A percentile compares a stretch with the other conserved stretches of the same genome.
Conservation (phyloP, 2,113 vertebrate genomes). For the Lota lota region DNA sequence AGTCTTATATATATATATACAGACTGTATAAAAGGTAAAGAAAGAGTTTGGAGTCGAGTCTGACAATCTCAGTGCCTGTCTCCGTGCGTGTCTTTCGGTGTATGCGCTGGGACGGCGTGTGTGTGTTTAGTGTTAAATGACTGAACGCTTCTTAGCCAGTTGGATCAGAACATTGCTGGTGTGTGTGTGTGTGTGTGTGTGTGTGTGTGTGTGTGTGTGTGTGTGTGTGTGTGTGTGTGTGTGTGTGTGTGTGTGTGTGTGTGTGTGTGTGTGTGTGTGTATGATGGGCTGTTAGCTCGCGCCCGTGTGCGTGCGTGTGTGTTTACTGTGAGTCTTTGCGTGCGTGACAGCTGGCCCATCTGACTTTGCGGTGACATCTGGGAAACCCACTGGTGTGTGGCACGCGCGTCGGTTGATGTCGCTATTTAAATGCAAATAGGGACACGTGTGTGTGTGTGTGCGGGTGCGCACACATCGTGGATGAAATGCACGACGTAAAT, state of each 20-base stretch:
- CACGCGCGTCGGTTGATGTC: conserved; percentile 89
- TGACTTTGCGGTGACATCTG: conserved; percentile 12
- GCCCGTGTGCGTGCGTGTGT: neutral
- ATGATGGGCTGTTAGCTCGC: no score
- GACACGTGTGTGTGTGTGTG: conserved; percentile 20
- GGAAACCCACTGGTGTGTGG: conserved; percentile 84
- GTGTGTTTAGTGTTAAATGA: conserved; percentile 2
- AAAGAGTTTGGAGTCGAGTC: neutral
- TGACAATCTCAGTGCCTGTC: neutral
- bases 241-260: no score
- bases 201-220: conserved; percentile 20
- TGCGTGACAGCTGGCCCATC: conserved; percentile 9
- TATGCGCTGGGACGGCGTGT: neutral
- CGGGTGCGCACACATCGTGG: conserved; percentile 16
- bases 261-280: no score
- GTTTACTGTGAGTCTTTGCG: neutral
- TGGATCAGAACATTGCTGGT: neutral
- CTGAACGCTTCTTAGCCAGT: conserved; percentile 1
- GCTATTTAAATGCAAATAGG: conserved; percentile 98
- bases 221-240: conserved; percentile 16
- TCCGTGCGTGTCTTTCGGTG: neutral
- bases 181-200: neutral
- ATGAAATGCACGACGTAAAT: conserved; percentile 76
- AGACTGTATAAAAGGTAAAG: neutral
- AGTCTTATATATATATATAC: neutral